Conservation (phyloP, 2,113 vertebrate genomes). For the Dendrocopos noguchii region DNA sequence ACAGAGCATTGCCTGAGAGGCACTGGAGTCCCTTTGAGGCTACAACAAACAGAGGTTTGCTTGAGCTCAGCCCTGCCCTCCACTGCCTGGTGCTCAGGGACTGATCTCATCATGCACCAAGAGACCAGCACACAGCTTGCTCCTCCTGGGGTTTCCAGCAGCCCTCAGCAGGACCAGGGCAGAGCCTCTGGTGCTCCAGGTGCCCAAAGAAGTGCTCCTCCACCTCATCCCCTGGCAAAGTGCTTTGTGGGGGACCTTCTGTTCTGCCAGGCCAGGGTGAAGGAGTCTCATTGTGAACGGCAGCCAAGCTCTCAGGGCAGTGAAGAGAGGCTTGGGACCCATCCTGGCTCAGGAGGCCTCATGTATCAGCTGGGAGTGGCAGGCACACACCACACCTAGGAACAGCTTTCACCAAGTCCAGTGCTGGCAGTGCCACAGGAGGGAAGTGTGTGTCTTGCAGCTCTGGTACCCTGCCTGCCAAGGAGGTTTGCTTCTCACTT, state of each 20-base stretch:
- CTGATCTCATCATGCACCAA: not conserved
- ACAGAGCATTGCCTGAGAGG: not conserved
- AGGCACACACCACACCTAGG: not conserved
- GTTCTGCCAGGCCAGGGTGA: not conserved
- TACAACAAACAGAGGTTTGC: not conserved
- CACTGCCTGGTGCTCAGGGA: not conserved
- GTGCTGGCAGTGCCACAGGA: rapidly evolving
- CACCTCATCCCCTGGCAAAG: not conserved
- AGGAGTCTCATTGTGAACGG: not conserved
- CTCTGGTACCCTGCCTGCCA: not conserved
- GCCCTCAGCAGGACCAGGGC: not conserved
- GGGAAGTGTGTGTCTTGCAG: not conserved
- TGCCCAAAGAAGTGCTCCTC: not conserved
- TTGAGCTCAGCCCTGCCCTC: not conserved
- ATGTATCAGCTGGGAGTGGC: not conserved
- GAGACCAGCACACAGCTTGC: not conserved
- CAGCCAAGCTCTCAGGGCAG: not conserved
- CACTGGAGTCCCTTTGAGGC: not conserved
- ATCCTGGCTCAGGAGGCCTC: not conserved
- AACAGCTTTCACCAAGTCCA: not conserved
- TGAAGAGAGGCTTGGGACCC: not conserved
- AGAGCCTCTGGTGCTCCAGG: not conserved
- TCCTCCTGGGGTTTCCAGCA: not conserved
- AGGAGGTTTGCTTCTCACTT: not conserved
- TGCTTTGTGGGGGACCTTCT: not conserved